Conservation (phyloP, 2,113 vertebrate genomes). For the Brachyhypopomus gauderio region DNA sequence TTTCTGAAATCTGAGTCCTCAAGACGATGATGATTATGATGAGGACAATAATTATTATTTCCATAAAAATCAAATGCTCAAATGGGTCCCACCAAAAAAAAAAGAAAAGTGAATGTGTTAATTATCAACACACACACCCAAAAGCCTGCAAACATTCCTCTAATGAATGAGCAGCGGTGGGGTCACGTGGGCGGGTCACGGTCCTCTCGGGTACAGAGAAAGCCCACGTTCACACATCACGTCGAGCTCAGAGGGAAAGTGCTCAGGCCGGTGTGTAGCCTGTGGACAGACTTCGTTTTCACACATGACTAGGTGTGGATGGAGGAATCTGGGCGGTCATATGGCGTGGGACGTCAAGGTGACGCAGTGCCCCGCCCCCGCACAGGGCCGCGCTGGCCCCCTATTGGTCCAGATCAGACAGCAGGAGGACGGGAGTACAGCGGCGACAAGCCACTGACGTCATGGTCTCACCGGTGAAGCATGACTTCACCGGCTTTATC, state of each 20-base stretch:
- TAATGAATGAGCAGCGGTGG: not conserved
- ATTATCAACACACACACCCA: not conserved
- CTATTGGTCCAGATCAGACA: constrained; percentile 70
- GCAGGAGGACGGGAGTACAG: constrained; percentile 31
- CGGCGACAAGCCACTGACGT: constrained; percentile 61
- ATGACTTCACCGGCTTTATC: constrained; percentile 69
- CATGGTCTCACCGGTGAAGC: constrained; percentile 66
- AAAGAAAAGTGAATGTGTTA: not conserved
- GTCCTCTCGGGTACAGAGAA: constrained; percentile 12
- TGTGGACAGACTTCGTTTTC: constrained; percentile 22
- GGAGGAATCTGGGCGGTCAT: constrained; percentile 53
- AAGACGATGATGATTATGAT: too few species aligned
- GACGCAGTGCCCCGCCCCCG: not conserved
- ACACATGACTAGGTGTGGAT: constrained; percentile 37
- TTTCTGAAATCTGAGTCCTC: too few species aligned
- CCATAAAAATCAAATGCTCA: not conserved
- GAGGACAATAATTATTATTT: too few species aligned
- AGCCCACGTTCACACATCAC: constrained; percentile 40
- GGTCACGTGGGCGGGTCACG: not conserved
- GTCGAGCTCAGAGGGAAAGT: constrained; percentile 29
- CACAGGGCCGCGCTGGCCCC: constrained; percentile 6
- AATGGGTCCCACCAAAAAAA: not conserved
- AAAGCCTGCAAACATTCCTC: not conserved
- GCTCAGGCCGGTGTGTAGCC: constrained; percentile 22
- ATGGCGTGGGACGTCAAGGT: constrained; percentile 59